These are phyloP conservation scores for Ciona savignyi DNA, from an alignment of 23 tunicate genomes.

Conservation along the genomic window DNA sequence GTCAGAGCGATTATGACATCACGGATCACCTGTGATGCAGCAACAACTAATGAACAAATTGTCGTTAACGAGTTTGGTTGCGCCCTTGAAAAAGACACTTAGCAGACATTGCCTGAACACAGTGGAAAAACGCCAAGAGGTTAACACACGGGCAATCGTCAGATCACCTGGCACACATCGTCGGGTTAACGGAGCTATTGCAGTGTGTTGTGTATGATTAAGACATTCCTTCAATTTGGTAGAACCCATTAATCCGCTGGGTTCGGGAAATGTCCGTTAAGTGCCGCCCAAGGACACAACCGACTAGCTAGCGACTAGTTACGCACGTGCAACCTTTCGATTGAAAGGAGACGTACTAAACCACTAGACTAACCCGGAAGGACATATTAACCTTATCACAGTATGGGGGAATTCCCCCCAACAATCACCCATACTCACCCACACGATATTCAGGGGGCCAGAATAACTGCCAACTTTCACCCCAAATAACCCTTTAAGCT, in stretches of 20 bases:
- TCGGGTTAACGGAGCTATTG: no score
- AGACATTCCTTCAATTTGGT: background rate
- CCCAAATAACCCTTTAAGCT: conserved; percentile 55
- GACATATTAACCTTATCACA: no score
- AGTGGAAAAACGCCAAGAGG: no score
- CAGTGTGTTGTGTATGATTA: background rate
- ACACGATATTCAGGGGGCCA: conserved; percentile 47
- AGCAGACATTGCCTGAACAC: no score
- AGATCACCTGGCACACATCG: no score
- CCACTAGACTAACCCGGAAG: no score
- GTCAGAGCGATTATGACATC: conserved; percentile 44
- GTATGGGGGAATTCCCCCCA: background rate
- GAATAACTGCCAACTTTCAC: conserved; percentile 73
- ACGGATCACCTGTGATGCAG: conserved; percentile 44
- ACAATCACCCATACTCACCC: conserved; percentile 35
- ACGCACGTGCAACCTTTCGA: background rate
- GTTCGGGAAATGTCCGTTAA: background rate
- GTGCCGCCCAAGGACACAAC: background rate
- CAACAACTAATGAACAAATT: no score
- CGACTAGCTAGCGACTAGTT: background rate
- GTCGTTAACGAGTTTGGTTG: no score
- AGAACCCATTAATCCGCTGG: background rate
- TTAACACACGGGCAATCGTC: no score
- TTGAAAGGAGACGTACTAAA: no score
- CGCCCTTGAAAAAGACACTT: no score